Percentiles rank a stretch among this genome's conserved stretches.
Conservation (phyloP, 2,888 invertebrate species). For the Xanthia icteritia region DNA sequence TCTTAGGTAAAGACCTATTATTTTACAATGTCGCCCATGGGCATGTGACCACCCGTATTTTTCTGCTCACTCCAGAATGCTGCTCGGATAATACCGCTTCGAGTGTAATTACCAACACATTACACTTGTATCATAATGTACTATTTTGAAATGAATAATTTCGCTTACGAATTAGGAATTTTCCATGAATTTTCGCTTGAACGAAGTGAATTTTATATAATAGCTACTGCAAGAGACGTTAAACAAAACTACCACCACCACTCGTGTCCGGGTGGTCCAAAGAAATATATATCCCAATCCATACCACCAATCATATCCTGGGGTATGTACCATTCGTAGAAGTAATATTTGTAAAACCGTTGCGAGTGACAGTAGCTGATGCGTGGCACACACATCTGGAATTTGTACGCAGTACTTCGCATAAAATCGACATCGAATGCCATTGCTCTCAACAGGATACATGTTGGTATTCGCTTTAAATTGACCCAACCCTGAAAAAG, state of each 20-base stretch:
- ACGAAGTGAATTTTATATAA: neutral
- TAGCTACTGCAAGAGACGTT: neutral
- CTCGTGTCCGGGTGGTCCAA: neutral
- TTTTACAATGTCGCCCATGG: too few relatives aligned
- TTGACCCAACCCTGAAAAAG: conserved; percentile 79
- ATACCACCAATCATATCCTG: conserved; percentile 64
- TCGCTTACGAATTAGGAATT: neutral
- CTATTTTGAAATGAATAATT: neutral
- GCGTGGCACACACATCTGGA: conserved; percentile 81
- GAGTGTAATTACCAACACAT: too few relatives aligned
- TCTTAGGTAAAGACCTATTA: too few relatives aligned
- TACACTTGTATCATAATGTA: too few relatives aligned
- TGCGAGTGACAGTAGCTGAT: conserved; percentile 75
- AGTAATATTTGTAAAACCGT: conserved; percentile 71
- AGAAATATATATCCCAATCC: conserved; percentile 60
- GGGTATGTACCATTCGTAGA: conserved; percentile 79
- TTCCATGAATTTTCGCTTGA: neutral
- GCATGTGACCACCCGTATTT: too few relatives aligned
- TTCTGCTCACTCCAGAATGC: too few relatives aligned
- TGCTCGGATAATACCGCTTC: too few relatives aligned
- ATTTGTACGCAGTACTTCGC: conserved; percentile 74
- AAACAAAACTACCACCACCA: conserved; percentile 26
- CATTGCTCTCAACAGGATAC: conserved; percentile 74
- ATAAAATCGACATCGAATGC: conserved; percentile 71
- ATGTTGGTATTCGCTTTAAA: conserved; percentile 77